Evolutionary conservation across 2,888 invertebrate species (phyloP), one percentile per base, ranked within the genome.

Genomic region (Drosophila mayaguana): DNA sequence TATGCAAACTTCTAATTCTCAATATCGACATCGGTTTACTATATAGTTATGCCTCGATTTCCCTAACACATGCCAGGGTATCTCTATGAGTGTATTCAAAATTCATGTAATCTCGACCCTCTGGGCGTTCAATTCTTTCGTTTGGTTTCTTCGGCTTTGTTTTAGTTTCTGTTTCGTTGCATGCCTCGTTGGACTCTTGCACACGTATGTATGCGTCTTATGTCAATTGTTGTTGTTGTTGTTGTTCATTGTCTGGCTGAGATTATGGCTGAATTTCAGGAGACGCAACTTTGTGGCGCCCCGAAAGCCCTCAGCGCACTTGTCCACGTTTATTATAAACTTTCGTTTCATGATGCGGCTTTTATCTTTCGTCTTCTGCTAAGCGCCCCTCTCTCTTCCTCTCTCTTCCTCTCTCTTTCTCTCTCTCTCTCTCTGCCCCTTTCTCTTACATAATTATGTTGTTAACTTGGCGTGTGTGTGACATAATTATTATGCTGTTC

Each of bases 401-500:
- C 78, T 81, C 12, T 1, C 42, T 3, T 4, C 7, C 42, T 1
- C 2, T 11, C 18, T 8, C n/a, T 9, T n/a, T 2, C 16, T 38
- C 42, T 42, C 11, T 0, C 8, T 11, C 20, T 0, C 12, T 5
- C 48, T 6, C n/a, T 2, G n/a, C n/a, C 46, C 3, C n/a, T 50
- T 12, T n/a, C 48, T 18, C 48, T 50, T 83, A 73, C 69, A 76
- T 83, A 83, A 83, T 83, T 78, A 76, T 56, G 40, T 55, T 40
- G 54, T 25, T 54, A 14, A 8, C 18, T 54, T 6, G 38, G 32
- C 42, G 40, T 40, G 40, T 59, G 43, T 65, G 56, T 72, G 71
- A 57, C 72, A 70, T 74, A 82, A 84, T 80, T 84, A 74, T 84
- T 76, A 70, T 82, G 73, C 67, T 78, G 64, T 73, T 82, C 69